These are phyloP conservation scores for Ceratina calcarata DNA, from an alignment of 1,140 invertebrate genomes.

Conservation along the genomic window DNA sequence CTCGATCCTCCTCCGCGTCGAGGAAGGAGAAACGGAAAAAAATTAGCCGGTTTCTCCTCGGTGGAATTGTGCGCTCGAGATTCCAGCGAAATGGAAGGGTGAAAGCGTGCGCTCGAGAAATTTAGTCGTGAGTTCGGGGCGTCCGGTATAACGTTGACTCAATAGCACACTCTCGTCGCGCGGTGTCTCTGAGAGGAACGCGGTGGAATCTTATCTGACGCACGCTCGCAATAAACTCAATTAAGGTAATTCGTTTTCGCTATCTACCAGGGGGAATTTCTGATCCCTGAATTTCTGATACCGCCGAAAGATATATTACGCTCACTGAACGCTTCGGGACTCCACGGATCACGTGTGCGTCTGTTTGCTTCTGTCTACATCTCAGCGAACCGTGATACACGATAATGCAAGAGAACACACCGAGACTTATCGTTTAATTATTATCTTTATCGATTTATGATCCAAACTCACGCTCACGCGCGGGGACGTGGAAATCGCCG, in stretches of 20 bases:
- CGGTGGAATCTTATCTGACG: neutral
- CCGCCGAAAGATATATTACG: neutral
- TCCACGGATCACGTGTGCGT: neutral
- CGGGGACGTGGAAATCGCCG: neutral
- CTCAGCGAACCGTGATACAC: neutral
- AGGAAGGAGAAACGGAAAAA: neutral
- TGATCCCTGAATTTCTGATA: neutral
- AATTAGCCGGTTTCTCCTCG: slow-evolving; percentile 13
- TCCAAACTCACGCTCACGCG: neutral
- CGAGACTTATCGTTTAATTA: neutral
- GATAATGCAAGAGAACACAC: neutral
- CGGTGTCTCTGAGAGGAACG: neutral
- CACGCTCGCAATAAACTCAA: neutral
- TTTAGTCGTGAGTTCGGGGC: neutral
- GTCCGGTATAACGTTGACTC: neutral
- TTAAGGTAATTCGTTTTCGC: neutral
- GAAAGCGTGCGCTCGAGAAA: slow-evolving; percentile 21
- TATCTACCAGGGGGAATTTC: neutral
- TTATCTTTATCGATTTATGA: slow-evolving; percentile 3
- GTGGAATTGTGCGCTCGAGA: slow-evolving; percentile 1
- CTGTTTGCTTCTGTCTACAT: slow-evolving; percentile 8
- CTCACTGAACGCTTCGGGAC: neutral
- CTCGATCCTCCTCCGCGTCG: neutral
- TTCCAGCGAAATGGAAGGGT: slow-evolving; percentile 29
- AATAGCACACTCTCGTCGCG: neutral